phyloP scores from a whole-genome alignment of 2,113 vertebrate species.

The Spilogale gracilis region DNA sequence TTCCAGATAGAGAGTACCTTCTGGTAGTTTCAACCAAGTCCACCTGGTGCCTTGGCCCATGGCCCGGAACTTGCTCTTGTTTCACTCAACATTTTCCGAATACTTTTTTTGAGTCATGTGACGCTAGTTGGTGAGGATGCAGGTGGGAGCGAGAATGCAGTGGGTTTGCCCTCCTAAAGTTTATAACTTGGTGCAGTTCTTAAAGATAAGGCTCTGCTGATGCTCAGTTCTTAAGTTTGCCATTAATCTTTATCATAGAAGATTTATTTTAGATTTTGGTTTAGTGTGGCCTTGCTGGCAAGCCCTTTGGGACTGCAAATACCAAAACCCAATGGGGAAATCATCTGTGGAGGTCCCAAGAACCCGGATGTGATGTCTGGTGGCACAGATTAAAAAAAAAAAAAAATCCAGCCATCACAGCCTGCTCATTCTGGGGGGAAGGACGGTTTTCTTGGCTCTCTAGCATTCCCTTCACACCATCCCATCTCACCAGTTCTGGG shows the following conservation, averaged over 20 bases:
- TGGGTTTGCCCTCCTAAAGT: background rate
- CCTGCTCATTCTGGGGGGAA: background rate
- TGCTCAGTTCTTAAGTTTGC: background rate
- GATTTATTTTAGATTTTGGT: background rate
- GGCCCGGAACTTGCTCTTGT: background rate
- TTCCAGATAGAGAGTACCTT: too few species aligned
- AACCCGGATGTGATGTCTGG: background rate
- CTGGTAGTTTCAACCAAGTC: background rate
- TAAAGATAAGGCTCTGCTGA: background rate
- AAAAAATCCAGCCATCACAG: background rate
- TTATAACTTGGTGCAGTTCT: background rate
- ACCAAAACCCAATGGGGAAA: background rate
- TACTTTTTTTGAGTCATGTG: background rate
- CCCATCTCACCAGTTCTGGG: background rate
- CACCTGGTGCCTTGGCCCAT: background rate
- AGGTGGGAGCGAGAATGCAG: background rate
- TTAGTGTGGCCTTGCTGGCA: background rate
- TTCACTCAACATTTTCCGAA: background rate
- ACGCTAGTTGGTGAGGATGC: background rate
- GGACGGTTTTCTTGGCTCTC: background rate
- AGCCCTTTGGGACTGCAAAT: background rate
- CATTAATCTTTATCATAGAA: background rate
- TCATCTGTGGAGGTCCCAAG: background rate
- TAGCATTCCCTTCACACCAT: background rate
- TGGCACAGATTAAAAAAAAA: background rate